Base-by-base conservation (phyloP, 1,140 invertebrate species). In the Ceratoteleas bidentatus region DNA sequence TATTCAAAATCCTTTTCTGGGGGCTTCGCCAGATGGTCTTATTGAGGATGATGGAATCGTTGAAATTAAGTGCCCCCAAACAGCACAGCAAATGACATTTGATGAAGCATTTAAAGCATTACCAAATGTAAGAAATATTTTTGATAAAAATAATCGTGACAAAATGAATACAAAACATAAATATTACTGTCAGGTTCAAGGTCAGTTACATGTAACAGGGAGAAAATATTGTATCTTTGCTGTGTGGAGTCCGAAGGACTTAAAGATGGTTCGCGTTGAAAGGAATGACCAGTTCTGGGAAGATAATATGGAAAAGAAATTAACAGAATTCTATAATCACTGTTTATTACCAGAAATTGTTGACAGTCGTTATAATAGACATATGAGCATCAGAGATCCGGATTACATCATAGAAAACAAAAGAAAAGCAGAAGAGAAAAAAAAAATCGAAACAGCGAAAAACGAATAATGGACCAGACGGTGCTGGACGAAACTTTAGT, bases 21-120 rank as follows among this genome's bases (percentile, higher is more conserved):
- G 81, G 33, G 89, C 87, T n/a, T 81, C 84, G 8, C 91, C 91
- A 10, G 90, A 92, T 86, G 88, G 91, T 14, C 36, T 92, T 9
- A 78, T 90, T 40, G 85, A 76, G 40, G 68, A 86, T 16, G 84
- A 88, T 72, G 81, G 77, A 8, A 15, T 83, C 1, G 58, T 83
- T 3, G 88, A 91, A 85, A 68, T 90, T 0, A 91, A 92, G 78
- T 90, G 87, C 77, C 90, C 88, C 2, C 60, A 62, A 8, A 62
- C 47, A 43, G 87, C 84, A 0, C 6, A 57, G 45, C 0, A 24
- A 34, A 9, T 78, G 6, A 47, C 57, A 13, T 38, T 36, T 15
- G 56, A 73, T 11, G 53, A 83, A 16, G 74, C 72, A n/a, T 62
- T 84, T 9, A 50, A 50, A 16, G 14, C 7, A 0, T 34, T 61